Conservation (phyloP, 2,888 invertebrate species). For the Pomacea canaliculata region DNA sequence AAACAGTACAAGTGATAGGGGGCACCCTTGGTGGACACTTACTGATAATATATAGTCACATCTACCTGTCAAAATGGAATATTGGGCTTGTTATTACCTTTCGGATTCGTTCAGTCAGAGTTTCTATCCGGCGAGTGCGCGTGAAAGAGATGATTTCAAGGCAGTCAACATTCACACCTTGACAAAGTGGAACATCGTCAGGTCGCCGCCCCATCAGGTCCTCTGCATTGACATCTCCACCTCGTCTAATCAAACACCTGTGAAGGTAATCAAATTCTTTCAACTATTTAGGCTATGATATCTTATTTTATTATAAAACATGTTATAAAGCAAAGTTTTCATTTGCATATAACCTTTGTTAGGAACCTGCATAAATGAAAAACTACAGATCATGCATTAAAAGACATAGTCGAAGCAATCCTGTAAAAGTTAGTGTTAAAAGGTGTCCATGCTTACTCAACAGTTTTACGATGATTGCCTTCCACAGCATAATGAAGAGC, state of each 20-base stretch:
- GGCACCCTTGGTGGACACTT: too few species aligned
- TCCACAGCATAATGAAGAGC: conserved; percentile 62
- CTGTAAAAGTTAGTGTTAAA: not conserved
- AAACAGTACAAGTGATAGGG: too few species aligned
- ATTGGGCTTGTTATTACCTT: conserved; percentile 26
- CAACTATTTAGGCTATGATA: too few species aligned
- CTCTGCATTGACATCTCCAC: conserved; percentile 63
- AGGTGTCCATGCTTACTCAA: conserved; percentile 48
- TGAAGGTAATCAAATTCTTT: not conserved
- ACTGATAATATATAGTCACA: too few species aligned
- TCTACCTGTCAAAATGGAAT: too few species aligned
- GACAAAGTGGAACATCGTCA: conserved; percentile 49
- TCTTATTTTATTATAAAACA: too few species aligned
- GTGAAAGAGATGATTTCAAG: conserved; percentile 41
- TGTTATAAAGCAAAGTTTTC: too few species aligned
- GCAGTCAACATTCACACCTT: conserved; percentile 46
- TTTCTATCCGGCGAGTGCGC: conserved; percentile 35
- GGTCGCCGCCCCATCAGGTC: conserved; percentile 54
- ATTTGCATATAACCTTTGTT: too few species aligned
- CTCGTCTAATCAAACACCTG: conserved; percentile 60
- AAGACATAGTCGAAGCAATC: too few species aligned
- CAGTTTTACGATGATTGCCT: conserved; percentile 52
- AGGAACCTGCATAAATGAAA: too few species aligned
- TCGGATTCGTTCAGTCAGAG: conserved; percentile 33
- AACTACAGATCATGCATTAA: too few species aligned